phyloP scores from a whole-genome alignment of 2,888 invertebrate genomes.

The Cremastinae sp. region DNA sequence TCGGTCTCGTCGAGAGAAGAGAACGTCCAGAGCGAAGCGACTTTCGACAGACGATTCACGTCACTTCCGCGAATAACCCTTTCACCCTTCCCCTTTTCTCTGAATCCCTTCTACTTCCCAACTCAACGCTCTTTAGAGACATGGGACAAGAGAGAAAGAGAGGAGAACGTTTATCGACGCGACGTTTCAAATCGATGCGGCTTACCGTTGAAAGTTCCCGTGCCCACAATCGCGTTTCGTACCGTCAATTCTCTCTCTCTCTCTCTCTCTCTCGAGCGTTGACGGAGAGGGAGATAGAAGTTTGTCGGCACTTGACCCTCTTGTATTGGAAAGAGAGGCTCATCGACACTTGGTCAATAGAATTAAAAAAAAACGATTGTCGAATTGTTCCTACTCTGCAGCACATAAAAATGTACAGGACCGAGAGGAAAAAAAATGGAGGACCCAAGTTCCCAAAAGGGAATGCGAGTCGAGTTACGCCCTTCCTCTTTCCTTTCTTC shows the following conservation, averaged over 20 bases:
- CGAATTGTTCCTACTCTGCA: constrained; percentile 11
- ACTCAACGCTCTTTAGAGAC: constrained; percentile 13
- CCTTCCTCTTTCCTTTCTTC: not conserved
- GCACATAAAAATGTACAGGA: not conserved
- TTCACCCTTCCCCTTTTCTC: constrained; percentile 23
- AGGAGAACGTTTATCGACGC: constrained; percentile 58
- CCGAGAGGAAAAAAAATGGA: not conserved
- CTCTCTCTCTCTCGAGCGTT: constrained; percentile 9
- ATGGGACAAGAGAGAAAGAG: constrained; percentile 19
- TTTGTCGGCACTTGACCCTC: no score
- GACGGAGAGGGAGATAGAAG: constrained; percentile 26
- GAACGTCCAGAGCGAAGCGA: constrained; percentile 27
- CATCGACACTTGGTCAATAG: constrained; percentile 47
- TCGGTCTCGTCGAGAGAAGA: constrained; percentile 22
- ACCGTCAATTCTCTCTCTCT: not conserved
- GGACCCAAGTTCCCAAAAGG: not conserved
- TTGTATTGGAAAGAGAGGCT: constrained; percentile 8
- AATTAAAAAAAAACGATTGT: constrained; percentile 41
- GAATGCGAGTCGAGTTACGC: not conserved
- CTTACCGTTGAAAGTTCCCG: constrained; percentile 50
- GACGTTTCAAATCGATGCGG: constrained; percentile 60
- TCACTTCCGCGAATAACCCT: constrained; percentile 55
- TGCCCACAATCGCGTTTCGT: constrained; percentile 32
- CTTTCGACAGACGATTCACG: constrained; percentile 27
- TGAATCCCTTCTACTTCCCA: constrained; percentile 1